Base-by-base conservation (phyloP, 1,140 invertebrate genomes). In the Drosophila tropicalis region DNA sequence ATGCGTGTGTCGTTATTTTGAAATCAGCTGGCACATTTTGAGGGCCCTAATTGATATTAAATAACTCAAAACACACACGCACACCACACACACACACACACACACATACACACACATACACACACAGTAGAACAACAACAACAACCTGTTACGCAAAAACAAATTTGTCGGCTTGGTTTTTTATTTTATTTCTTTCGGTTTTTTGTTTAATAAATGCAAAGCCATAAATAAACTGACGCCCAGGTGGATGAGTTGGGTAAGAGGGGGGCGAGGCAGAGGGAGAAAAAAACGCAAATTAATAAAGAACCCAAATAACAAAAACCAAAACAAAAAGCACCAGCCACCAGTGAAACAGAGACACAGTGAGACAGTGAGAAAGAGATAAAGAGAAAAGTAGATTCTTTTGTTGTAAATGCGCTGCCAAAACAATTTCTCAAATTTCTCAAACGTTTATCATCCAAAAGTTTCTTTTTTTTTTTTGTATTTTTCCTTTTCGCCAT, bases 1-100 rank as follows among this genome's bases (percentile, higher is more conserved):
- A 82, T 87, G 82, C 82, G 83, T 86, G 84, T 86, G 82, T 86
- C 76, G 83, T 86, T 86, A 83, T 86, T 86, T 86, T 83, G 84
- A 86, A 86, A 83, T 86, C 83, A 83, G 69, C 82, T 83, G 83
- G 62, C 68, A 78, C 44, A 78, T 68, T 77, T 64, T 57, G 41
- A 29, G 70, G 57, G 17, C 70, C 62, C 79, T 86, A 86, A 86
- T 86, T 86, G 83, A 86, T 86, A 86, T 86, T 86, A 86, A 86
- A 86, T 86, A 87, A 86, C 84, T 79, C 68, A 57, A 60, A 63
- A 36, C 34, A 36, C 34, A 36, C 34, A 36, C 34, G 10, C 41
- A 75, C 60, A 64, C 55, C 64, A 40, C 55, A 60, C 68, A 87
- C 12, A 29, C 29, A 29, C 25, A 25, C 55, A 58, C 68, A 87